phyloP scores from a whole-genome alignment of 2,113 vertebrate genomes.

The Siphamia tubifer region DNA sequence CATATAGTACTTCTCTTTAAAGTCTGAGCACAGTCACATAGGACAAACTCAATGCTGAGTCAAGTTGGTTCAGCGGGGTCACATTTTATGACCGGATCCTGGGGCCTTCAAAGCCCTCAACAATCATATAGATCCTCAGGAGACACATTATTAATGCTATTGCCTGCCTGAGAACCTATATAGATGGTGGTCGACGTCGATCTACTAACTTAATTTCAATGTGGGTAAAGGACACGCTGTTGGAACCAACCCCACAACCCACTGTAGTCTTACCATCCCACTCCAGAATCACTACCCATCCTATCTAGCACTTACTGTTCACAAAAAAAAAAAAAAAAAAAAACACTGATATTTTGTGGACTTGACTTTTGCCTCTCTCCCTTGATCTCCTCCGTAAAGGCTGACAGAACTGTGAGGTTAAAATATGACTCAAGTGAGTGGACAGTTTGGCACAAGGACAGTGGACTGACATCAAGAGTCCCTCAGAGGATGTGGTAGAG shows the following conservation, averaged over 20 bases:
- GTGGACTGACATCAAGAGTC: not conserved
- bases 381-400: not conserved
- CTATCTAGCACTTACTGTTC: conserved; percentile 44
- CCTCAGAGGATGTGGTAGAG: conserved; percentile 28
- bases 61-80: not conserved
- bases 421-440: conserved; percentile 5
- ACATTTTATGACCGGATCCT: conserved; percentile 14
- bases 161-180: conserved; percentile 26
- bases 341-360: conserved; percentile 45
- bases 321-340: too few relatives aligned
- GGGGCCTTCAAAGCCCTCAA: conserved; percentile 1
- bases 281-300: conserved; percentile 13
- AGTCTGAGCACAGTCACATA: conserved; percentile 36
- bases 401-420: not conserved
- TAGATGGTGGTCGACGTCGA: not conserved
- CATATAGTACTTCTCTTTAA: not conserved
- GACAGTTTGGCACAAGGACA: conserved; percentile 25
- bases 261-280: not conserved
- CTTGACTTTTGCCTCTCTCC: not conserved
- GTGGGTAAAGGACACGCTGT: not conserved
- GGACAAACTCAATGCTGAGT: not conserved
- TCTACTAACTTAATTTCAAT: conserved; percentile 4
- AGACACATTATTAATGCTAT: conserved; percentile 34
- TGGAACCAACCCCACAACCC: not conserved
- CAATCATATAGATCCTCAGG: conserved; percentile 40